These are phyloP conservation scores for Helicoverpa zea DNA, from an alignment of 1,140 invertebrate species.

Conservation along the genomic window DNA sequence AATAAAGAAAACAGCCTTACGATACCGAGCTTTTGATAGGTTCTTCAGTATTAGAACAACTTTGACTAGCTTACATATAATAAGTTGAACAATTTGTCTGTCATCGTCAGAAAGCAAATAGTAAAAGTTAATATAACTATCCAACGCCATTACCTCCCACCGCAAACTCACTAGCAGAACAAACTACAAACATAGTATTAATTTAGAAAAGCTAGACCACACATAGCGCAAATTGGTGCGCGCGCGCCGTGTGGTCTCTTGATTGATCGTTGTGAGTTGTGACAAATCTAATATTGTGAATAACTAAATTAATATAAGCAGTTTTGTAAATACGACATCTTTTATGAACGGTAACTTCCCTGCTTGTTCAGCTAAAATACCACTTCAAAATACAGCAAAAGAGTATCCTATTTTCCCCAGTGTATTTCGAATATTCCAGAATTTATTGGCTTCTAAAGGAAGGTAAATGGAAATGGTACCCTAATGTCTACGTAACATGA, in stretches of 20 bases:
- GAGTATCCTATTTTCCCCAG: too few relatives aligned
- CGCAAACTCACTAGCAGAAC: background rate
- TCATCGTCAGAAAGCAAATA: too few relatives aligned
- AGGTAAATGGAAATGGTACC: background rate
- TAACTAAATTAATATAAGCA: background rate
- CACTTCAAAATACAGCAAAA: too few relatives aligned
- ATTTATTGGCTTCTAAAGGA: background rate
- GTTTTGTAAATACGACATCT: background rate
- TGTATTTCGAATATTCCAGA: background rate
- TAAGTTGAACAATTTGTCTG: too few relatives aligned
- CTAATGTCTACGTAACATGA: background rate
- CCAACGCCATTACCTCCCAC: background rate
- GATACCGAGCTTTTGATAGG: too few relatives aligned
- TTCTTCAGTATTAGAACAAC: too few relatives aligned
- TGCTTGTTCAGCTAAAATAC: background rate
- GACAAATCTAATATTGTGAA: conserved; percentile 11
- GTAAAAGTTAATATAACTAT: background rate
- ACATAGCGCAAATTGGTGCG: conserved; percentile 25
- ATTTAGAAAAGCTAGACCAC: conserved; percentile 37
- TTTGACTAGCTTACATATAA: too few relatives aligned
- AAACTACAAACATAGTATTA: background rate
- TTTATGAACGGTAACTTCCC: background rate
- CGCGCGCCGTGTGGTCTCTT: conserved; percentile 11
- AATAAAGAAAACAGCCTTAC: too few relatives aligned
- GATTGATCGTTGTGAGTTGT: background rate